A percentile compares a stretch with the other conserved stretches of the same genome.
Conservation (phyloP, 2,113 vertebrate genomes). For the Corythornis cristatus region DNA sequence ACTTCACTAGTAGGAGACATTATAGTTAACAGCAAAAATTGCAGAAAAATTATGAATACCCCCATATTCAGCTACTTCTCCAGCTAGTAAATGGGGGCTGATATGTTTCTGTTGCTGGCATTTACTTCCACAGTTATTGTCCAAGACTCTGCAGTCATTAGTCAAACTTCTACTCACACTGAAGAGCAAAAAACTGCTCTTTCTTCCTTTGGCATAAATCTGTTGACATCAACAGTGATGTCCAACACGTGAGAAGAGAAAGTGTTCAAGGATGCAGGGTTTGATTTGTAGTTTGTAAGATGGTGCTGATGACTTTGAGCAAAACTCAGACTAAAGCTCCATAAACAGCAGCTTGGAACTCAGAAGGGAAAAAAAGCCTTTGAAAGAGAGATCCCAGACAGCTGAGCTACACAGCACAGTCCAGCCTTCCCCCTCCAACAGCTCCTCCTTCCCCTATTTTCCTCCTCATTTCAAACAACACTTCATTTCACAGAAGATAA, state of each 20-base stretch:
- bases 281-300: constrained; percentile 27
- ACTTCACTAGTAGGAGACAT: neutral
- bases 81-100: neutral
- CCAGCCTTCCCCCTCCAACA: neutral
- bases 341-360: rapidly evolving
- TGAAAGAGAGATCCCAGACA: neutral
- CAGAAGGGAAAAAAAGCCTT: neutral
- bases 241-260: neutral
- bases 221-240: neutral
- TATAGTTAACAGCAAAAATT: neutral
- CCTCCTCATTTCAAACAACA: neutral
- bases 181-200: neutral
- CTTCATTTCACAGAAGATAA: neutral
- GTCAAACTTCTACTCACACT: neutral
- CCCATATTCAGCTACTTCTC: neutral
- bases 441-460: neutral
- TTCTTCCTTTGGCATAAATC: constrained; percentile 13
- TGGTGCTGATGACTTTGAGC: neutral
- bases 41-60: neutral
- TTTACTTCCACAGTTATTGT: neutral
- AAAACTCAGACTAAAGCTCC: neutral
- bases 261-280: constrained; percentile 12
- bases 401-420: neutral
- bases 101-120: neutral
- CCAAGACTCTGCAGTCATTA: constrained; percentile 12